phyloP scores from a whole-genome alignment of 2,113 vertebrate genomes.

The Noturus placidus region DNA sequence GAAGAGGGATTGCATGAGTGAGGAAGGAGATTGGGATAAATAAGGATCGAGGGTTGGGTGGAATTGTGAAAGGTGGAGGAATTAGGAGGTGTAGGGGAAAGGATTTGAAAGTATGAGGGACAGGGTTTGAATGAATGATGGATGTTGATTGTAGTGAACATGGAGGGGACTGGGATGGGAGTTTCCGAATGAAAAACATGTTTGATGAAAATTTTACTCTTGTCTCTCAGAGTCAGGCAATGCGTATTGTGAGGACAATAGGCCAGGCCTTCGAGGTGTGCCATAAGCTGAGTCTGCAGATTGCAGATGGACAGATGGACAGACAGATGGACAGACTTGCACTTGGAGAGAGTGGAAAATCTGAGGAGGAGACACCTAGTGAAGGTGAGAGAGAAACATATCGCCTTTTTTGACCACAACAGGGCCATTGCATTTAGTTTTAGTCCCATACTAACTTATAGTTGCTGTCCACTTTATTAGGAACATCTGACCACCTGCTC shows the following conservation, averaged over 20 bases:
- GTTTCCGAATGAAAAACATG: neutral
- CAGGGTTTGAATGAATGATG: neutral
- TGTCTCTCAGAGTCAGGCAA: constrained; percentile 75
- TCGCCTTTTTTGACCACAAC: neutral
- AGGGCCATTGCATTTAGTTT: neutral
- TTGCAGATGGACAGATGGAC: constrained; percentile 64
- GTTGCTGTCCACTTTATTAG: neutral
- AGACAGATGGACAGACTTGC: constrained; percentile 54
- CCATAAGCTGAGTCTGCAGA: constrained; percentile 84
- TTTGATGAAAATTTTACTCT: neutral
- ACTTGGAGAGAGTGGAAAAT: constrained; percentile 72
- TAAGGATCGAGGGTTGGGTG: neutral
- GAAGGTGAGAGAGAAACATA: constrained; percentile 66
- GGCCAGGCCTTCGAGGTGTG: constrained; percentile 87
- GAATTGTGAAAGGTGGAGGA: neutral
- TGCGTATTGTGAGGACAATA: constrained; percentile 80
- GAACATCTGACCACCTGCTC: neutral
- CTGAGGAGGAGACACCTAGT: constrained; percentile 66
- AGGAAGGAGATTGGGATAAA: neutral
- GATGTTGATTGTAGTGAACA: neutral
- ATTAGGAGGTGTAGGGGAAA: neutral
- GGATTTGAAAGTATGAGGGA: neutral
- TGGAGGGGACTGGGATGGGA: neutral
- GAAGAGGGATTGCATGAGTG: neutral
- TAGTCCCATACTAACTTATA: neutral